Conservation (phyloP, 2,888 invertebrate species). For the Apeira syringaria region DNA sequence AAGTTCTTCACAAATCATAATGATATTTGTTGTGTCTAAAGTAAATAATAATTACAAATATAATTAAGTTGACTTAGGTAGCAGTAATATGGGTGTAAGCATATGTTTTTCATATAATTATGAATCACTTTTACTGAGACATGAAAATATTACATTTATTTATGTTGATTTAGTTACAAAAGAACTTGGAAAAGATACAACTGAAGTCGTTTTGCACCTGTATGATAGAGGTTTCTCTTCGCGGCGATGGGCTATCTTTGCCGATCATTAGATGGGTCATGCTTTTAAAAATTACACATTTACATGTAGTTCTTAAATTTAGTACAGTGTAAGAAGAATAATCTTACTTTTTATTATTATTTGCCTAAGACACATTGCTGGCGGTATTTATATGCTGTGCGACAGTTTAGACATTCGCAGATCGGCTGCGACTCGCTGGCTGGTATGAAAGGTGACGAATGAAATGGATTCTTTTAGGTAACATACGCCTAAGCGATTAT, state of each 20-base stretch:
- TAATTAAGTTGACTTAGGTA: no score
- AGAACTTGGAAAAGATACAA: no score
- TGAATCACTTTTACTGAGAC: no score
- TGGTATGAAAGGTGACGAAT: constrained; percentile 67
- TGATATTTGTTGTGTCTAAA: constrained; percentile 5
- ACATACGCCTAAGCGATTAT: constrained; percentile 37
- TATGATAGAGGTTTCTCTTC: not conserved
- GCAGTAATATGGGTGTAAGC: no score
- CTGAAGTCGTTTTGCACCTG: not conserved
- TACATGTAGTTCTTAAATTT: no score
- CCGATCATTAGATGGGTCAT: constrained; percentile 7
- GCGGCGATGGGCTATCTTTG: constrained; percentile 6
- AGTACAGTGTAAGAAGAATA: not conserved
- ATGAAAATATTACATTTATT: no score
- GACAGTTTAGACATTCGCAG: constrained; percentile 39
- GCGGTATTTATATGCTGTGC: constrained; percentile 38
- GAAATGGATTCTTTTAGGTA: constrained; percentile 45
- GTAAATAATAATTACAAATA: not conserved
- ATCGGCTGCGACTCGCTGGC: constrained; percentile 57
- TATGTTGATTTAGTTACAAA: no score
- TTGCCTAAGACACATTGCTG: constrained; percentile 41
- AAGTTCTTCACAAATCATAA: not conserved
- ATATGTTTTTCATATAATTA: no score
- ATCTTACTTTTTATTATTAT: not conserved
- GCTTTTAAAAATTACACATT: no score